phyloP scores from a whole-genome alignment of 2,797 vertebrate genomes.

The Atherinosoma microstoma region DNA sequence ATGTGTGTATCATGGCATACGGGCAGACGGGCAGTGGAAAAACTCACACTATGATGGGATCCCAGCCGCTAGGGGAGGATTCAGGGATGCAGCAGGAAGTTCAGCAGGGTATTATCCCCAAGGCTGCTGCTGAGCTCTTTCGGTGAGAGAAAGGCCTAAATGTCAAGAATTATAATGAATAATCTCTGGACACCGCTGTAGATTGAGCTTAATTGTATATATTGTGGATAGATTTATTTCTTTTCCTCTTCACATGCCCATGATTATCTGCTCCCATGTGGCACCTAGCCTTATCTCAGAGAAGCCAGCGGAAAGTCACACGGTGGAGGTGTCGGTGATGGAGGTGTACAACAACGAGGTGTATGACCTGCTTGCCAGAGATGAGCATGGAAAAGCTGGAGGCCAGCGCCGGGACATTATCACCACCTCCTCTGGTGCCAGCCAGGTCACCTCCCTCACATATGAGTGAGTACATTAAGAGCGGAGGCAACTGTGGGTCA shows the following conservation, averaged over 20 bases:
- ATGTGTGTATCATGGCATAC: constrained; percentile 91
- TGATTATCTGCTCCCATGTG: constrained; percentile 2
- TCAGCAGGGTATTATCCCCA: constrained; percentile 86
- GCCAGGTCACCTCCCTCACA: constrained; percentile 78
- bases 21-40: constrained; percentile 92
- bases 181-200: background rate
- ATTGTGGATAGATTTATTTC: background rate
- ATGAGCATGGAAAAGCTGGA: constrained; percentile 61
- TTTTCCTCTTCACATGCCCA: background rate
- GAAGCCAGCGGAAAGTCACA: constrained; percentile 78
- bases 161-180: background rate
- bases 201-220: background rate
- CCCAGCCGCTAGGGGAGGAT: constrained; percentile 47
- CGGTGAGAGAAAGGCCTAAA: constrained; percentile 69
- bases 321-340: constrained; percentile 86
- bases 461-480: constrained; percentile 78
- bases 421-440: constrained; percentile 82
- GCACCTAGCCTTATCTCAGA: constrained; percentile 86
- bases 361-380: constrained; percentile 88
- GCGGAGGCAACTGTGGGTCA: background rate
- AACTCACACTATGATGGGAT: constrained; percentile 90
- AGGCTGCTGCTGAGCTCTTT: constrained; percentile 87
- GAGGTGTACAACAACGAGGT: constrained; percentile 91
- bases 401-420: constrained; percentile 80
- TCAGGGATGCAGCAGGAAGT: constrained; percentile 44